Evolutionary conservation across 2,888 invertebrate genomes (phyloP), one percentile per base, ranked within the genome.

Genomic region (Siphonodentalium dalli): DNA sequence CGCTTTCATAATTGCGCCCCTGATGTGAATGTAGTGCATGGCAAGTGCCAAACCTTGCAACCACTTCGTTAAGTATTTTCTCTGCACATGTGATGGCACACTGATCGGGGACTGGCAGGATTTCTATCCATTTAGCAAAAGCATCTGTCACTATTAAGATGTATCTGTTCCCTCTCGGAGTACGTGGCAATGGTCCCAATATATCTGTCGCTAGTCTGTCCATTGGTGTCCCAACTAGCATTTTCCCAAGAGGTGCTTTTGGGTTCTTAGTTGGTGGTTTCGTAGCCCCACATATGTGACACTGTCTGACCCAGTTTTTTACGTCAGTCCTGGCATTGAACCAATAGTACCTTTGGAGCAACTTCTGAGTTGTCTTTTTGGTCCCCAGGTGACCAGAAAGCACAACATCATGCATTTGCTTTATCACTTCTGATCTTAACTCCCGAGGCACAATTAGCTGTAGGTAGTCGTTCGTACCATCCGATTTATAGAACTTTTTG

Each of bases 61-160:
- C 45, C 9, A 62, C 43, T 43, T 61, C 65, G 45, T 58, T 58
- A n/a, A 63, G 18, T 1, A 62, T 51, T 11, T 34, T 29, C n/a
- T 42, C n/a, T 3, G 64, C 52, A 31, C 40, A 38, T 1, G 59
- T 64, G n/a, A 31, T 18, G 11, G 60, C 57, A 18, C 54, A 55
- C 34, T 61, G 55, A 29, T 65, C 58, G 9, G 52, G 50, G 9
- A 63, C 39, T 11, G 62, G 43, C 15, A 58, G 38, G 27, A 53
- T 27, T 18, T 61, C 60, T 3, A 42, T 43, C 63, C 63, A 61
- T 29, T 53, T 63, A 13, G 42, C 50, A 29, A 66, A 64, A 40
- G 54, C 37, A 31, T 66, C 62, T 3, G 43, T 60, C 2, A 61
- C 53, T 2, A 55, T 46, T 34, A 66, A 38, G n/a, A 65, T 54